Evolutionary conservation across 2,888 invertebrate species (phyloP), one percentile per base, ranked within the genome.

Genomic region (Aphidius colemani): DNA sequence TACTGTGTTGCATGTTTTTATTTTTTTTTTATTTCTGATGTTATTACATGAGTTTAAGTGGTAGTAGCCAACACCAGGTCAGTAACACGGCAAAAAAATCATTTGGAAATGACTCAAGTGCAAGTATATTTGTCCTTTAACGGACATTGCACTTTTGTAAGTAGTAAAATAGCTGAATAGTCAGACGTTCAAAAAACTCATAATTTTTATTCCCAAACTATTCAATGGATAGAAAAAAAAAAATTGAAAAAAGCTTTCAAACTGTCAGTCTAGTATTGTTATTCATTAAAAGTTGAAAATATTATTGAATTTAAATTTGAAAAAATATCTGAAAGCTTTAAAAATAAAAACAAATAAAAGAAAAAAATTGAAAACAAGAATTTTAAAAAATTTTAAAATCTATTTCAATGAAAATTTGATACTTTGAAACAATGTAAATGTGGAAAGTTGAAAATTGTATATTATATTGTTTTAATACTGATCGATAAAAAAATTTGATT

Each of bases 221-320:
- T 10, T 10, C 51, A 10, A 30, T 30, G n/a, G 40, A 39, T 13
- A 9, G 30, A 50, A 18, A 9, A 18, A 13, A 13, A 13, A 13
- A 13, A 13, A 9, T 18, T 53, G 8, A 11, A 11, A 53, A 60
- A 61, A 61, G 61, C 48, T 61, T 61, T 61, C 40, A 48, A 53
- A 53, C 45, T 61, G 61, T 48, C 53, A 8, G 0, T 13, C 48
- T 13, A 13, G 13, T 13, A 11, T 13, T 48, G 48, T 30, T 30
- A 30, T 30, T 30, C 3, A 30, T 30, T 30, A 30, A 30, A 10
- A 40, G 13, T 45, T 39, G 7, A 18, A 18, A 18, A 9, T 10
- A 58, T 8, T 13, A n/a, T n/a, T n/a, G 30, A 40, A 57, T 48
- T 46, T 48, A 58, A 11, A 10, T 9, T 48, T 11, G 4, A 58